Evolutionary conservation across 2,888 invertebrate species (phyloP).

Genomic region (Pristionchus entomophagus): DNA sequence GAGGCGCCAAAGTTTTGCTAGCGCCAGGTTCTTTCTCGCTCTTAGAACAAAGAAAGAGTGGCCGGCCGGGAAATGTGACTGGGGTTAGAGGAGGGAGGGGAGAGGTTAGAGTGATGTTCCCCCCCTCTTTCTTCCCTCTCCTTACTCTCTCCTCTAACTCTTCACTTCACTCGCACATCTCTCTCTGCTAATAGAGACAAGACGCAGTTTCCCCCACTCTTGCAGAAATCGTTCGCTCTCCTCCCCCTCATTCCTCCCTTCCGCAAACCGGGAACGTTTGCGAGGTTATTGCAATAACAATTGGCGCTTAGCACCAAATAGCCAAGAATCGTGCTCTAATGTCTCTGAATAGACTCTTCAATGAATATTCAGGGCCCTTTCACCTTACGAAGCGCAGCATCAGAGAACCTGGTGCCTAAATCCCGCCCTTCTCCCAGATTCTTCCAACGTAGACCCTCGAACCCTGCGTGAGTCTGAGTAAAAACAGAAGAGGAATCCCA

Average conservation of each 20-base stretch:
- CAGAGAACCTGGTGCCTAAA: no score
- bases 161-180: neutral
- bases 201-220: neutral
- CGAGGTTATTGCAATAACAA: no score
- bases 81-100: neutral
- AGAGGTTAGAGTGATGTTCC: conserved; percentile 4
- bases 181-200: conserved; percentile 6
- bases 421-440: no score
- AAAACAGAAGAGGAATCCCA: no score
- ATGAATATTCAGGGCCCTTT: no score
- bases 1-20: neutral
- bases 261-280: no score
- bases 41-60: conserved; percentile 9
- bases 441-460: no score
- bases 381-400: no score
- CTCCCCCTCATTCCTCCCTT: neutral
- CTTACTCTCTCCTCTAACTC: neutral
- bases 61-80: neutral
- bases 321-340: no score
- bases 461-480: no score
- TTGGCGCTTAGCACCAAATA: no score
- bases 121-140: neutral
- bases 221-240: conserved; percentile 20
- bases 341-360: no score
- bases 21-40: neutral